A percentile compares a stretch with the other conserved stretches of the same genome.
These are phyloP conservation scores for Pseudomyrmex pallidus DNA, from an alignment of 1,140 invertebrate species.

Conservation along the genomic window DNA sequence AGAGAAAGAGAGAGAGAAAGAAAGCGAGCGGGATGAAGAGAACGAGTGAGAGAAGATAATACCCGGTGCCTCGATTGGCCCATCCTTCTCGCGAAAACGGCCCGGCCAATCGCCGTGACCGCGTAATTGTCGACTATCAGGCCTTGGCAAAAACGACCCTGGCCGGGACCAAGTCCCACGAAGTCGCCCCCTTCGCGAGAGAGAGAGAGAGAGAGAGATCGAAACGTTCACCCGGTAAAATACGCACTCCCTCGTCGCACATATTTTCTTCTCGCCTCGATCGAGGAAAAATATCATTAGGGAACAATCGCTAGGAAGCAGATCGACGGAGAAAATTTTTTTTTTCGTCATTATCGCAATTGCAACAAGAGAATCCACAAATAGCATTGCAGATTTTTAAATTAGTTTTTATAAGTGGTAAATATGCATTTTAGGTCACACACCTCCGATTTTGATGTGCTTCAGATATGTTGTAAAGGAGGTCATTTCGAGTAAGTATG, in stretches of 20 bases:
- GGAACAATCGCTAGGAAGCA: slow-evolving; percentile 8
- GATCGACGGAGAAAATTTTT: not conserved
- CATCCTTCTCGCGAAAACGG: slow-evolving; percentile 79
- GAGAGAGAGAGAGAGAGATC: no score
- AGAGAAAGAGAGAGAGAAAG: slow-evolving; percentile 38
- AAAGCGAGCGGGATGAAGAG: slow-evolving; percentile 14
- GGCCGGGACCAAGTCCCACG: slow-evolving; percentile 29
- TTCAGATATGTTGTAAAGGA: no score
- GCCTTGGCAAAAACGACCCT: slow-evolving; percentile 67
- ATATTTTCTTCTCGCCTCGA: not conserved
- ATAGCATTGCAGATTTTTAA: not conserved
- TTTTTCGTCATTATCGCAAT: not conserved
- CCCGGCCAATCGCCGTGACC: slow-evolving; percentile 74
- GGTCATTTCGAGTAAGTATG: no score
- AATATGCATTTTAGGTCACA: no score
- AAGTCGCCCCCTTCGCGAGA: slow-evolving; percentile 33
- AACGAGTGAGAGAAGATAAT: slow-evolving; percentile 57
- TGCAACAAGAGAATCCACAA: not conserved
- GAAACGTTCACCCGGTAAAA: slow-evolving; percentile 22
- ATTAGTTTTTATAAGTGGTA: not conserved
- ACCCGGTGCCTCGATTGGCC: slow-evolving; percentile 73
- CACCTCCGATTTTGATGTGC: no score
- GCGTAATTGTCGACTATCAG: slow-evolving; percentile 77
- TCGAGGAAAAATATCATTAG: slow-evolving; percentile 14
- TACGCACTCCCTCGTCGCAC: slow-evolving; percentile 4